These are phyloP conservation scores for Drosophila sproati DNA, from an alignment of 1,140 invertebrate genomes.

Conservation along the genomic window DNA sequence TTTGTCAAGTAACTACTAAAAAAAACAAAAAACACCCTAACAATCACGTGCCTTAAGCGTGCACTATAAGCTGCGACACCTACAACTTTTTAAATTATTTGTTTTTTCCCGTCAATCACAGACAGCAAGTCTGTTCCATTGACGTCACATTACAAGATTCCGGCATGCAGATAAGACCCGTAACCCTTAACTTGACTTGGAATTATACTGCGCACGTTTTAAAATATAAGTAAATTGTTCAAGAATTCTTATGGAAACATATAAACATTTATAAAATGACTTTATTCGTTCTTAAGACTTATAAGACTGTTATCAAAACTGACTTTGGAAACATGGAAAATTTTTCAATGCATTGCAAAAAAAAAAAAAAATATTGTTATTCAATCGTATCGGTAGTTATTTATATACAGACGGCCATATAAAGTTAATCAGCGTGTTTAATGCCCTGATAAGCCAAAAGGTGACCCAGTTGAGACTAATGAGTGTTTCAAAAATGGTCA, in stretches of 20 bases:
- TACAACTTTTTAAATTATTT: constrained; percentile 21
- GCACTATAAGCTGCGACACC: constrained; percentile 17
- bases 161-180: constrained; percentile 15
- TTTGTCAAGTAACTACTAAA: neutral
- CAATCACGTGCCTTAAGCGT: constrained; percentile 8
- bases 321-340: neutral
- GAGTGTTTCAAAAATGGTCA: constrained; percentile 38
- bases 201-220: constrained; percentile 12
- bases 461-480: constrained; percentile 67
- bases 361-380: constrained; percentile 15
- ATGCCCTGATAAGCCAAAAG: constrained; percentile 73
- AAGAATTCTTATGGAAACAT: neutral
- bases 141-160: constrained; percentile 38
- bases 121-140: constrained; percentile 35
- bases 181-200: constrained; percentile 9
- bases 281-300: no score
- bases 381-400: constrained; percentile 44
- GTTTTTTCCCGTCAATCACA: constrained; percentile 30
- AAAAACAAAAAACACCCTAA: neutral
- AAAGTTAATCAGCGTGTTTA: constrained; percentile 42
- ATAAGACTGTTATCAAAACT: no score
- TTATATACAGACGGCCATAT: constrained; percentile 38
- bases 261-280: no score
- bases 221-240: neutral
- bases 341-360: constrained; percentile 13